These are phyloP conservation scores for Enteromius mattozi DNA, from an alignment of 2,797 vertebrate species.

Conservation along the genomic window DNA sequence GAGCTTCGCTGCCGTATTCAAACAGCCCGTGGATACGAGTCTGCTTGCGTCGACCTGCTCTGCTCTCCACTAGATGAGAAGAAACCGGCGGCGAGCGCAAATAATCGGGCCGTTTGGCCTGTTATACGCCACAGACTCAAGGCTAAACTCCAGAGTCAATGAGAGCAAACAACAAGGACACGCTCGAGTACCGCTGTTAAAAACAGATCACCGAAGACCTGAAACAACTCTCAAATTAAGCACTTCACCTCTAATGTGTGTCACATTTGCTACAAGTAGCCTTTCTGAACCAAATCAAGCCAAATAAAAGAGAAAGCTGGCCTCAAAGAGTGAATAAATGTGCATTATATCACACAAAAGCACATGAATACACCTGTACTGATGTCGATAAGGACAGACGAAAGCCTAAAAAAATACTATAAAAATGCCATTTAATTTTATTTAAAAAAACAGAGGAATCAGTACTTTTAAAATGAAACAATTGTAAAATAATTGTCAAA, in stretches of 20 bases:
- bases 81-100: constrained; percentile 57
- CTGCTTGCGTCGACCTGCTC: constrained; percentile 56
- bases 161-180: constrained; percentile 28
- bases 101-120: constrained; percentile 62
- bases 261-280: not conserved
- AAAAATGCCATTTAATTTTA: not conserved
- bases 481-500: no score
- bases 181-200: not conserved
- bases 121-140: constrained; percentile 53
- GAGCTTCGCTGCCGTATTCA: constrained; percentile 3
- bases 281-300: not conserved
- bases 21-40: constrained; percentile 30
- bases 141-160: constrained; percentile 16
- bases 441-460: not conserved
- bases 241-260: not conserved
- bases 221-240: not conserved
- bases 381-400: not conserved
- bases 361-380: not conserved
- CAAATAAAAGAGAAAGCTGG: not conserved
- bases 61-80: constrained; percentile 56
- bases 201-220: not conserved
- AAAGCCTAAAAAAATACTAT: not conserved
- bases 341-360: not conserved
- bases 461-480: not conserved
- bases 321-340: not conserved